phyloP scores from a whole-genome alignment of 2,888 invertebrate genomes.

The Onchidella celtica region DNA sequence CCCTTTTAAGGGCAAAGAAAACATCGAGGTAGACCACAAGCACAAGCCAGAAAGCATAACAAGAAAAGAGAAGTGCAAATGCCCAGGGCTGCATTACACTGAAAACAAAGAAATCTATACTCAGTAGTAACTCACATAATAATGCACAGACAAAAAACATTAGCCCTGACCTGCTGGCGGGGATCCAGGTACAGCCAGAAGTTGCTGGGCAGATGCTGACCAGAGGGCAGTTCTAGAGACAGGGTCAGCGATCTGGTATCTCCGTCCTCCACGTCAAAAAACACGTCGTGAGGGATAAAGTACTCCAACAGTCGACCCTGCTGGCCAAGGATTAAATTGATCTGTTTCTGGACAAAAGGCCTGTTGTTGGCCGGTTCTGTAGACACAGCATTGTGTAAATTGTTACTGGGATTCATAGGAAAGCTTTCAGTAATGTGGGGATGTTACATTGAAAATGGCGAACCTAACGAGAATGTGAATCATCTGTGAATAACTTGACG shows the following conservation, averaged over 20 bases:
- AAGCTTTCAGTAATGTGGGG: too few relatives aligned
- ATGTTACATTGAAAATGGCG: too few relatives aligned
- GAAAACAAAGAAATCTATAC: not conserved
- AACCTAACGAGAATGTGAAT: too few relatives aligned
- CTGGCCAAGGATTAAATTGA: conserved; percentile 13
- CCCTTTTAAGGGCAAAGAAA: too few relatives aligned
- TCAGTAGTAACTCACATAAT: not conserved
- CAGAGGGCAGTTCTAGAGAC: conserved; percentile 56
- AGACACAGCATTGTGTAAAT: too few relatives aligned
- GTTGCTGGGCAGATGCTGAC: conserved; percentile 54
- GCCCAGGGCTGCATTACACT: too few relatives aligned
- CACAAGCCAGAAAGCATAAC: too few relatives aligned
- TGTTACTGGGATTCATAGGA: too few relatives aligned
- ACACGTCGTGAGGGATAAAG: conserved; percentile 62
- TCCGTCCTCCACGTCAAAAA: conserved; percentile 69
- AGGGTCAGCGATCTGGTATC: conserved; percentile 63
- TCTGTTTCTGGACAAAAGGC: not conserved
- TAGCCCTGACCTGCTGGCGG: conserved; percentile 8
- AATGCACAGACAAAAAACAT: not conserved
- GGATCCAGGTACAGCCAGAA: conserved; percentile 68
- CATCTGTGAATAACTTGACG: too few relatives aligned
- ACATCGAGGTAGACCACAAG: too few relatives aligned
- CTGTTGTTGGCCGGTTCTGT: conserved; percentile 17
- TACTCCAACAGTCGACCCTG: conserved; percentile 55
- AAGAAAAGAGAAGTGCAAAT: too few relatives aligned